Evolutionary conservation across 2,113 vertebrate genomes (phyloP).

Genomic region (Bambusicola thoracicus): DNA sequence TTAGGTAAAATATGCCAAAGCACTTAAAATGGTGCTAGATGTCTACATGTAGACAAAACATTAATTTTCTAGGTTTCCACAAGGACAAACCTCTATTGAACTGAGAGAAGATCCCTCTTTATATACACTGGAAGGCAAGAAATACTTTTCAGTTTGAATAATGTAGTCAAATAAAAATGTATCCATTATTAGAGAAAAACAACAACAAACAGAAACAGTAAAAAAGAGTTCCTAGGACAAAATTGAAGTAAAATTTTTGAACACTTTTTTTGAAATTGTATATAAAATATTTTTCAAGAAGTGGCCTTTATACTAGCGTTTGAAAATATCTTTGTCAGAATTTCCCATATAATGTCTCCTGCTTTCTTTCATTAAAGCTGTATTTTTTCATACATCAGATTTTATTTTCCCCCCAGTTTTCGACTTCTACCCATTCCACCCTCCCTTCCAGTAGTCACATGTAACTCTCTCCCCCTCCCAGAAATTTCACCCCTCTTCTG

Average conservation of each 20-base stretch:
- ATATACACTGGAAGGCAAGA: neutral
- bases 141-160: neutral
- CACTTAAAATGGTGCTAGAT: neutral
- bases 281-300: neutral
- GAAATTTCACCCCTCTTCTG: neutral
- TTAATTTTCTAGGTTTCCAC: neutral
- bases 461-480: neutral
- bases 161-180: neutral
- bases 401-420: neutral
- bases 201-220: too few species aligned
- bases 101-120: neutral
- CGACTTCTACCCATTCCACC: neutral
- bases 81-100: too few species aligned
- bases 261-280: neutral
- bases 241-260: neutral
- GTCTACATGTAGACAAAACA: neutral
- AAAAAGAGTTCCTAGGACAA: neutral
- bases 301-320: neutral
- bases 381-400: neutral
- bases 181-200: neutral
- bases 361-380: neutral
- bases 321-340: neutral
- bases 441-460: rapidly evolving
- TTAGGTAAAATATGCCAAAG: rapidly evolving
- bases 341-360: neutral